A percentile compares a stretch with the other conserved stretches of the same genome.
Evolutionary conservation across 2,113 vertebrate species (phyloP).

Genomic region (Nerophis ophidion): DNA sequence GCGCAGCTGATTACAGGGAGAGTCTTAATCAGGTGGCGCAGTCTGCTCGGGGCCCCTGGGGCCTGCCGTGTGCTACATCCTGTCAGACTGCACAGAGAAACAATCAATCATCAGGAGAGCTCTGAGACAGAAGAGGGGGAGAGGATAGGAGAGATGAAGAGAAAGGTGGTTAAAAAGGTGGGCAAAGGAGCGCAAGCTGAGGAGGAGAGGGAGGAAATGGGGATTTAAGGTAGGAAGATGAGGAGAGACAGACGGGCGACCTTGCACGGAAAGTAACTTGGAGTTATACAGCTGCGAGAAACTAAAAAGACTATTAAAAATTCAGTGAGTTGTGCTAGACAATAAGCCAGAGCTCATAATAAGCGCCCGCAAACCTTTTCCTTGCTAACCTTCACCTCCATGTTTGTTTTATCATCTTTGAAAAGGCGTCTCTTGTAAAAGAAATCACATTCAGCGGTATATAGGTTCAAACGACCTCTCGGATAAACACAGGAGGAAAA

Average conservation of each 20-base stretch:
- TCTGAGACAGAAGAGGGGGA: conserved; percentile 54
- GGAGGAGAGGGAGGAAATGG: conserved; percentile 10
- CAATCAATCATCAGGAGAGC: conserved; percentile 90
- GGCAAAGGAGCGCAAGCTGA: conserved; percentile 4
- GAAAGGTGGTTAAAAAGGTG: conserved; percentile 15
- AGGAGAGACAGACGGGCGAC: conserved; percentile 63
- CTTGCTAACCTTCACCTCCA: conserved; percentile 56
- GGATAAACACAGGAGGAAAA: conserved; percentile 46
- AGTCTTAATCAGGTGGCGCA: conserved; percentile 88
- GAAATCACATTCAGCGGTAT: conserved; percentile 36
- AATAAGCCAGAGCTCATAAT: conserved; percentile 79
- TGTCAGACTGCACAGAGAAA: conserved; percentile 86
- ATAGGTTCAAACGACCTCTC: conserved; percentile 33
- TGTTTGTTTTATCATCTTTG: conserved; percentile 47
- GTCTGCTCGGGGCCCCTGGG: conserved; percentile 80
- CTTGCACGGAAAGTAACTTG: conserved; percentile 36
- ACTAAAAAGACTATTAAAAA: conserved; percentile 84
- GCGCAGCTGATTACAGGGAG: conserved; percentile 83
- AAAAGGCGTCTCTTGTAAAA: conserved; percentile 48
- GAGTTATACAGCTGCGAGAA: conserved; percentile 83
- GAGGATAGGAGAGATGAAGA: conserved; percentile 46
- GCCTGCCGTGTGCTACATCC: conserved; percentile 82
- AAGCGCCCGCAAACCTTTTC: conserved; percentile 58
- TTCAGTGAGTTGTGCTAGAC: conserved; percentile 68
- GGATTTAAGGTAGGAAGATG: conserved; percentile 55